phyloP scores from a whole-genome alignment of 23 tunicate genomes.

The Trididemnum miniatum region DNA sequence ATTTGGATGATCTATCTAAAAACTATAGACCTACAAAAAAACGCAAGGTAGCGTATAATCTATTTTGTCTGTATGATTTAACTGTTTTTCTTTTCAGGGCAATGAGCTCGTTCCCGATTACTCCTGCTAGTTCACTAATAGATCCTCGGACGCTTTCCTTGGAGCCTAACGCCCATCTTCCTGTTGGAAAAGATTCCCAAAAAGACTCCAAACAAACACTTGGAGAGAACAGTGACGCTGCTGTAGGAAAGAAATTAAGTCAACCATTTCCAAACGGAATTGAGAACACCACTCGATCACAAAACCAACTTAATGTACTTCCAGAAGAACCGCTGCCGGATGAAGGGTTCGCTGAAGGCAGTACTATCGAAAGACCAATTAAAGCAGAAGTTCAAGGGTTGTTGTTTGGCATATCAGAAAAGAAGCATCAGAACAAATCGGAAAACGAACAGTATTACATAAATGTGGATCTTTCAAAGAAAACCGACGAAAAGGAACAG shows the following conservation, averaged over 20 bases:
- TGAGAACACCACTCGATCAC: neutral
- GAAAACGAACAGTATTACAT: neutral
- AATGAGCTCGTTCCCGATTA: slow-evolving; percentile 11
- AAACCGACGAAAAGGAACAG: neutral
- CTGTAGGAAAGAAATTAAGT: slow-evolving; percentile 70
- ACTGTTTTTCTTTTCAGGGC: neutral
- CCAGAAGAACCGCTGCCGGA: slow-evolving; percentile 47
- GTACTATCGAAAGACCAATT: slow-evolving; percentile 48
- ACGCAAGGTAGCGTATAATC: neutral
- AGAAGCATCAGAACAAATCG: too few species aligned
- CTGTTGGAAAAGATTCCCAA: slow-evolving; percentile 14
- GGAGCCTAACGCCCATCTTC: slow-evolving; percentile 57
- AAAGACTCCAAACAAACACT: slow-evolving; percentile 30
- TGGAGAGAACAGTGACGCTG: slow-evolving; percentile 49
- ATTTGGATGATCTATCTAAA: too few species aligned
- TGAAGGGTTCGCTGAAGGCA: slow-evolving; percentile 68
- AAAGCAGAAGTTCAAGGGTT: neutral
- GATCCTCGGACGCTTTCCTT: slow-evolving; percentile 77
- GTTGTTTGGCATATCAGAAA: too few species aligned
- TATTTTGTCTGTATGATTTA: neutral
- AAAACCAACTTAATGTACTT: neutral
- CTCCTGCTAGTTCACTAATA: slow-evolving; percentile 48
- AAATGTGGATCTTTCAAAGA: neutral
- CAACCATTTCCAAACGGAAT: slow-evolving; percentile 59
- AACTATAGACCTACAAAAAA: too few species aligned